Evolutionary conservation across 2,113 vertebrate genomes (phyloP), one percentile per base, ranked within the genome.

Genomic region (Bos indicus): DNA sequence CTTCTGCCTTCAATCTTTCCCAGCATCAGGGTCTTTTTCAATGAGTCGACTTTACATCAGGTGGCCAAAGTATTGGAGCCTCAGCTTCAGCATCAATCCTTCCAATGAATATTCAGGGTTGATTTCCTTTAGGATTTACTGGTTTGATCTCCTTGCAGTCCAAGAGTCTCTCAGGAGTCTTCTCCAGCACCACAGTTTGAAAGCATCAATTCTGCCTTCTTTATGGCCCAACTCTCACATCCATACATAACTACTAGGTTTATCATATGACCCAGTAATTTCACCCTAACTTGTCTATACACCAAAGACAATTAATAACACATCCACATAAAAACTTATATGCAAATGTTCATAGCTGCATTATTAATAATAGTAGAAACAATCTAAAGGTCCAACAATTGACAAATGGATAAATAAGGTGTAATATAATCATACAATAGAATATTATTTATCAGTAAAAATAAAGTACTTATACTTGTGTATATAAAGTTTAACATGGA

Each of bases 181-280:
- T 71, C 64, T 67, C 8, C n/a, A 71, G n/a, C n/a, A 40, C 67
- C n/a, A 71, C 5, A 71, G 19, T 71, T 40, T 2, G 10, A 71
- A 71, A 71, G 9, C n/a, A 40, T 40, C 19, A 71, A 23, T 23
- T 71, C n/a, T 40, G 2, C n/a, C 67, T 71, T 40, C n/a, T 40
- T 71, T 40, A 71, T 40, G 67, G 67, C 10, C 67, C n/a, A 40
- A 71, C 19, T 40, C 19, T 71, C 67, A 71, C 67, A 71, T 71
- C 67, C 0, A 0, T 36, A 71, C 0, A 0, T 40, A 71, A 21
- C n/a, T 36, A 36, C 64, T 71, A 71, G 64, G 19, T 36, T 71
- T 36, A 71, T 71, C 64, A 71, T 71, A 88, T 33, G 36, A 64
- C 28, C 46, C 26, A 43, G 59, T 88, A 94, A 81, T 56, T 46